Base-by-base conservation (phyloP, 2,797 vertebrate genomes). In the Clarias laeviceps region DNA sequence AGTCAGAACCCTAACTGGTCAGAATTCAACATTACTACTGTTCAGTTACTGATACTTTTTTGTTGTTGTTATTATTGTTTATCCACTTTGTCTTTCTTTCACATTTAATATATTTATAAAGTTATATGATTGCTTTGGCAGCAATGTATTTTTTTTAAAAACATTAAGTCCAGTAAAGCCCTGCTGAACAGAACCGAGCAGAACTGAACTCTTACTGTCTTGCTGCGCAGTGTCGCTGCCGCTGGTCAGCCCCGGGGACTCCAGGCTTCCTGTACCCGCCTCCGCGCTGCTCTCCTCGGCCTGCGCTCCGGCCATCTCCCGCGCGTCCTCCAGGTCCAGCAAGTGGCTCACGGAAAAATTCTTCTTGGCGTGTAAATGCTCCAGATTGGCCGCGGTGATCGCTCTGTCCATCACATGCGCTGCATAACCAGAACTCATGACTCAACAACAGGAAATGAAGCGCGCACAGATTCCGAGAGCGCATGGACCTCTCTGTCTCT, bases 331-430 rank as follows among this genome's bases (percentile, higher is more conserved):
- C 94, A 99, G 97, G 91, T 99, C 98, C 92, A 99, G 90, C 96
- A 99, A 96, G 97, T 99, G 98, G 93, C 98, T 99, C 87, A 99
- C 98, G 12, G 98, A 97, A 95, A 99, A 99, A 96, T 99, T 99
- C 96, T 99, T 99, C 90, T 98, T 99, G 88, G 96, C 97, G 91
- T 99, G 98, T 92, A 98, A 95, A 93, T 95, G 96, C 93, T 99
- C 97, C 94, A 98, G 96, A 92, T 64, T 77, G 72, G 95, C 96
- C 69, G 96, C 94, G 54, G 94, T 93, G 92, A 96, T 95, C 57
- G 96, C 96, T 93, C 97, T 95, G 93, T 99, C 98, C 97, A 99
- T 96, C 91, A 97, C 95, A 94, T 97, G 97, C 76, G 96, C 62
- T 29, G 62, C 96, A 95, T 98, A 99, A 95, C 97, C 95, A 92